A percentile compares a stretch with the other conserved stretches of the same genome.
phyloP scores from a whole-genome alignment of 2,888 invertebrate species.

The Spodoptera littoralis region DNA sequence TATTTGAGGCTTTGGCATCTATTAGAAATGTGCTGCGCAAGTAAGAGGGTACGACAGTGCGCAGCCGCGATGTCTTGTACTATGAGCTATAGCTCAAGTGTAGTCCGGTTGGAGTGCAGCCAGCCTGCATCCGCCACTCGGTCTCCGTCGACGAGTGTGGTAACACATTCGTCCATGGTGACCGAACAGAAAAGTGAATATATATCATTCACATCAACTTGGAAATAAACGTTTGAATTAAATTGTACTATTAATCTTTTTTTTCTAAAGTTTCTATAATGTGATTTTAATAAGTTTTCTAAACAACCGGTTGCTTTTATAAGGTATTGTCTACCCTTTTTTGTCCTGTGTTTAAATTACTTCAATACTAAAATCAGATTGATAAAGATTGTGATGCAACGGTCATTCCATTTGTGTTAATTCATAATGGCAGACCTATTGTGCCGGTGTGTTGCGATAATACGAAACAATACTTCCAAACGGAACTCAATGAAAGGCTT shows the following conservation, averaged over 20 bases:
- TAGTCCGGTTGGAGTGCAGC: background rate
- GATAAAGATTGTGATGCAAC: too few relatives aligned
- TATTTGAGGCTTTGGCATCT: conserved; percentile 6
- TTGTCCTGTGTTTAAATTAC: too few relatives aligned
- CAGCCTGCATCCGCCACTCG: conserved; percentile 6
- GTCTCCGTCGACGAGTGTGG: conserved; percentile 8
- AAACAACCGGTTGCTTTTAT: too few relatives aligned
- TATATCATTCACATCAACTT: background rate
- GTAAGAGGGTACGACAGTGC: background rate
- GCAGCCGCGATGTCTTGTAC: conserved; percentile 17
- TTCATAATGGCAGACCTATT: too few relatives aligned
- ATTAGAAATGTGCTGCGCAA: background rate
- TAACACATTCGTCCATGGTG: conserved; percentile 23
- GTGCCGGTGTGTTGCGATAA: too few relatives aligned
- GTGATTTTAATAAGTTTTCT: too few relatives aligned
- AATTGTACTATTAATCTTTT: background rate
- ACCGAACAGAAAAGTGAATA: background rate
- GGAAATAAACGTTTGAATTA: background rate
- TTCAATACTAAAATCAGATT: too few relatives aligned
- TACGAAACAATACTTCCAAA: too few relatives aligned
- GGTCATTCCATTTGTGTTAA: too few relatives aligned
- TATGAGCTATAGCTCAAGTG: background rate
- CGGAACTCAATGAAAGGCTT: too few relatives aligned
- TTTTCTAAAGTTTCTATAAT: too few relatives aligned
- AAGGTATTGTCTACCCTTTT: too few relatives aligned